Percentiles rank a stretch among this genome's conserved stretches.
Conservation (phyloP, 1,140 invertebrate species). For the Drosophila melanogaster region Release_6_plus_ISO1_MT NT_033779.5:15580001-15580500, state of each 20-base stretch:
- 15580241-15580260: slow-evolving; percentile 84
- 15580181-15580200: slow-evolving; percentile 91
- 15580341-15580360: slow-evolving; percentile 85
- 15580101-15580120: slow-evolving; percentile 85
- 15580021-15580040: slow-evolving; percentile 81
- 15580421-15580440: slow-evolving; percentile 87
- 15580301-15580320: slow-evolving; percentile 86
- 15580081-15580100: slow-evolving; percentile 84
- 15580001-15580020: slow-evolving; percentile 85
- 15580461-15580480: slow-evolving; percentile 83
- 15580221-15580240: slow-evolving; percentile 88
- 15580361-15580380: slow-evolving; percentile 82
- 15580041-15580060: slow-evolving; percentile 47
- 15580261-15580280: slow-evolving; percentile 86
- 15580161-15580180: slow-evolving; percentile 90
- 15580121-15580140: slow-evolving; percentile 87
- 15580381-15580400: slow-evolving; percentile 79
- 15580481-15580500: slow-evolving; percentile 62
- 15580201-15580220: slow-evolving; percentile 90
- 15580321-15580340: slow-evolving; percentile 88
- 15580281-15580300: slow-evolving; percentile 86
- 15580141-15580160: slow-evolving; percentile 89
- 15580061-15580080: slow-evolving; percentile 60
- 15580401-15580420: slow-evolving; percentile 90
- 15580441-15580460: slow-evolving; percentile 83